phyloP scores from a whole-genome alignment of 2,113 vertebrate species.

The Dipodomys spectabilis region DNA sequence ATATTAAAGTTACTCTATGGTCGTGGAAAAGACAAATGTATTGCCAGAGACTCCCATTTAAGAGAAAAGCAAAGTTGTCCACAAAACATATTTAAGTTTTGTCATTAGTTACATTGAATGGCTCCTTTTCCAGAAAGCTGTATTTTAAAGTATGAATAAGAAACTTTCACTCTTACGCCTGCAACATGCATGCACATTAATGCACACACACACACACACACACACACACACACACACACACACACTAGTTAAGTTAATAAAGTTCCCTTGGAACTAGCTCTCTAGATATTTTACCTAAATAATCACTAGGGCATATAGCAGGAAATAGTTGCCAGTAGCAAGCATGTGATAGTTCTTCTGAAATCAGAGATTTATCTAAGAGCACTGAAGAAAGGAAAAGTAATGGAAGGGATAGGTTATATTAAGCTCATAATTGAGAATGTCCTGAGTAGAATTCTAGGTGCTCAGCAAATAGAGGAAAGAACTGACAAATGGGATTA shows the following conservation, averaged over 20 bases:
- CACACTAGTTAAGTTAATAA: neutral
- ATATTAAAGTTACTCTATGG: slow-evolving; percentile 63
- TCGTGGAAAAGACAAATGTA: slow-evolving; percentile 64
- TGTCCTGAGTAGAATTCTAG: neutral
- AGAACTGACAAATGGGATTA: no score
- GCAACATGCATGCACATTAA: fast-evolving
- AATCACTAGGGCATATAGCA: neutral
- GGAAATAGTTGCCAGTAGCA: neutral
- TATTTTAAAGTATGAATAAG: slow-evolving; percentile 27
- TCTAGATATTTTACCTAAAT: slow-evolving; percentile 34
- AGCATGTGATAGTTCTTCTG: slow-evolving; percentile 30
- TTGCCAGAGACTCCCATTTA: slow-evolving; percentile 61
- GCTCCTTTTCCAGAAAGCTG: slow-evolving; percentile 47
- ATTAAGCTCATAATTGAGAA: neutral
- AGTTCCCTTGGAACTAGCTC: neutral
- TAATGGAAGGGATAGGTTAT: neutral
- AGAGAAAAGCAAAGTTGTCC: slow-evolving; percentile 62
- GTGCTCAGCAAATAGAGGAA: no score
- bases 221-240: neutral
- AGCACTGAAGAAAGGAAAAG: slow-evolving; percentile 37
- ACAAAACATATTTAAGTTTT: slow-evolving; percentile 62
- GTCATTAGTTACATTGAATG: slow-evolving; percentile 50
- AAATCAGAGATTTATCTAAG: slow-evolving; percentile 38
- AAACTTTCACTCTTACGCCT: neutral
- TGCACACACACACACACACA: neutral